Evolutionary conservation across 2,888 invertebrate species (phyloP).

Genomic region (Spicauda simplicius): DNA sequence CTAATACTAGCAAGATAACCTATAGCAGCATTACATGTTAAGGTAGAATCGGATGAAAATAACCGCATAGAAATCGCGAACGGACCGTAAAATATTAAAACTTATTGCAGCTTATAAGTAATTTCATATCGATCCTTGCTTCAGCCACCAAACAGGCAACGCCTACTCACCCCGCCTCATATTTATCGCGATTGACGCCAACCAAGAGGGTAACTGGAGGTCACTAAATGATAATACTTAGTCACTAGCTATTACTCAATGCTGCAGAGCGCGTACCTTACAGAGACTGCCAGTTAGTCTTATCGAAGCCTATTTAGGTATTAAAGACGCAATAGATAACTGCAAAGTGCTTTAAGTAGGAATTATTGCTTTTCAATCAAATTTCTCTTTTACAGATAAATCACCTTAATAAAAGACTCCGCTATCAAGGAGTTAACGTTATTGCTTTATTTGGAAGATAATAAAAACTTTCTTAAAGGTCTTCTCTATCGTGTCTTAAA

Average conservation of each 20-base stretch:
- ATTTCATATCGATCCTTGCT: conserved; percentile 6
- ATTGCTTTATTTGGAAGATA: not conserved
- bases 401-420: no score
- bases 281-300: conserved; percentile 16
- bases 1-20: no score
- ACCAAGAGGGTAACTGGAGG: conserved; percentile 50
- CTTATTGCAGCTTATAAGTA: not conserved
- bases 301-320: conserved; percentile 25
- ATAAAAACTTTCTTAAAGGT: not conserved
- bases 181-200: conserved; percentile 43
- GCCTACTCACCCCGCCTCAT: conserved; percentile 48
- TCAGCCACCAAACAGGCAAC: conserved; percentile 47
- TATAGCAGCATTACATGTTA: no score
- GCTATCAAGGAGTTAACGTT: no score
- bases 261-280: conserved; percentile 43
- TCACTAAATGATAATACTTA: conserved; percentile 51
- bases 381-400: no score
- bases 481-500: not conserved
- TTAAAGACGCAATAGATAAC: conserved; percentile 18
- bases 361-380: conserved; percentile 1
- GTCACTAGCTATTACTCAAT: conserved; percentile 50
- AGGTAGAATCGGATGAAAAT: no score
- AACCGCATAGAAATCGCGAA: no score
- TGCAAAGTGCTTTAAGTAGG: conserved; percentile 23
- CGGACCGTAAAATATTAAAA: no score